Base-by-base conservation (phyloP, 1,140 invertebrate species). In the Saccostrea glomerata region DNA sequence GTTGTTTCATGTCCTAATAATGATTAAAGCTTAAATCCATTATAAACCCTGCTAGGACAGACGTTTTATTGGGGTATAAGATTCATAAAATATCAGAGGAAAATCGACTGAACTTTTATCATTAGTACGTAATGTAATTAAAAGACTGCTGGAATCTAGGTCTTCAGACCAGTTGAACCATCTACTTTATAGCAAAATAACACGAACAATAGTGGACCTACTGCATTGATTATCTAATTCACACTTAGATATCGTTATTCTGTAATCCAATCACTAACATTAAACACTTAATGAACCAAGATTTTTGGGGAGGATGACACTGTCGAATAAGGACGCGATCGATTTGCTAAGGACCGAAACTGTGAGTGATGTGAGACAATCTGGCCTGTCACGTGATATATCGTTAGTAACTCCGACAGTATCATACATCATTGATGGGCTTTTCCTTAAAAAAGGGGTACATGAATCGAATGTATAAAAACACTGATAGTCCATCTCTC, bases 371-470 rank as follows among this genome's bases (percentile, higher is more conserved):
- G 25, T 23, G 70, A 17, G 15, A 30, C 70, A 30, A 12, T 30
- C 11, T 77, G 70, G 23, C 70, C 70, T 36, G 70, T 77, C 70
- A 77, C 70, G 25, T 77, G 70, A 77, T 15, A 13, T 36, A 23
- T 77, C 70, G 23, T 77, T 77, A 36, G 70, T 77, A 77, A 36
- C 30, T 15, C 70, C 12, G 70, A 77, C 70, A 36, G 70, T 77
- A 77, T 25, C 70, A 77, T 77, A 77, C 70, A 77, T 77, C 23
- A 77, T 77, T 77, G 70, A 40, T 77, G 70, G 70, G 25, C 40
- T 84, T 40, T 84, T 84, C 54, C 40, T 85, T 40, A 66, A 85
- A 85, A 47, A 85, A 66, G 0, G 15, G 47, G 47, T 20, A 84
- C 56, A 56, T 63, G 60, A 47, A 70, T 40, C 30, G 30, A 85